phyloP scores from a whole-genome alignment of 2,113 vertebrate species.

The Vanacampus margaritifer region DNA sequence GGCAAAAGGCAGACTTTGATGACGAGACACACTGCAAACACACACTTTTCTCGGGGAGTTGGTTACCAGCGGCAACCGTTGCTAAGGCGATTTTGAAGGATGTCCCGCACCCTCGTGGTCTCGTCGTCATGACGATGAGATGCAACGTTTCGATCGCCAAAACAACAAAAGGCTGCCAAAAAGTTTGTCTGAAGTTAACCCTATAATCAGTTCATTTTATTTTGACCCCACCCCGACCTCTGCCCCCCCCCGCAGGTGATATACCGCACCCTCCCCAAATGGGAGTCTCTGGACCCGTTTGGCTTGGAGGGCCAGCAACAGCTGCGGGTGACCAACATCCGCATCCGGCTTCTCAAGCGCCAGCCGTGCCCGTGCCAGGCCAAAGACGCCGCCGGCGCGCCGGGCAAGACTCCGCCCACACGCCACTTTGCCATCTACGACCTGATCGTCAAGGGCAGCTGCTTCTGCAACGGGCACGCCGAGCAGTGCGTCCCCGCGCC shows the following conservation, averaged over 20 bases:
- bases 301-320: constrained; percentile 79
- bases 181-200: too few relatives aligned
- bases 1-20: constrained; percentile 37
- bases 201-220: not conserved
- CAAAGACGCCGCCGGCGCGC: constrained; percentile 34
- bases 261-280: constrained; percentile 84
- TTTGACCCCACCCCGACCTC: not conserved
- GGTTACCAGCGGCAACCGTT: constrained; percentile 49
- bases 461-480: constrained; percentile 92
- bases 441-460: constrained; percentile 94
- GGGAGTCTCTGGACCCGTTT: constrained; percentile 82
- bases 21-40: constrained; percentile 37
- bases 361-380: constrained; percentile 85
- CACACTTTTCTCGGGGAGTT: constrained; percentile 32
- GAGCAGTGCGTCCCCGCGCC: constrained; percentile 82
- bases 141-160: not conserved
- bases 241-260: constrained; percentile 79
- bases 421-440: constrained; percentile 89
- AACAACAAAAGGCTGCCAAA: not conserved
- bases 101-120: constrained; percentile 24
- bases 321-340: constrained; percentile 89
- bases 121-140: constrained; percentile 18
- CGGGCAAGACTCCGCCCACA: constrained; percentile 28
- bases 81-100: constrained; percentile 45
- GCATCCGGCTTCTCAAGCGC: constrained; percentile 78